These are phyloP conservation scores for Tetragonisca angustula DNA, from an alignment of 2,888 invertebrate species.

Conservation along the genomic window DNA sequence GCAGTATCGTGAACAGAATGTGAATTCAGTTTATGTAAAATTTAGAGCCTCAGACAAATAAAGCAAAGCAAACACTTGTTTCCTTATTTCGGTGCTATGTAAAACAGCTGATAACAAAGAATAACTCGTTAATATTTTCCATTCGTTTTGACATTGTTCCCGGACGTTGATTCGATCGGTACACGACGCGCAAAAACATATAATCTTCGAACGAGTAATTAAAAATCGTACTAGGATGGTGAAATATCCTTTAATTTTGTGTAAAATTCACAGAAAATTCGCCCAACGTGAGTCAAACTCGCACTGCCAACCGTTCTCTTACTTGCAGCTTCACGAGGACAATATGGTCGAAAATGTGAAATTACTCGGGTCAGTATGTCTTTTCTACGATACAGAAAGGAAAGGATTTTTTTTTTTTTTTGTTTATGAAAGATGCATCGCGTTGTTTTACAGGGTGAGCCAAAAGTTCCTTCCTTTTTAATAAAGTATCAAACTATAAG, in stretches of 20 bases:
- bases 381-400: not conserved
- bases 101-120: not conserved
- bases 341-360: constrained; percentile 56
- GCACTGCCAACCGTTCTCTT: not conserved
- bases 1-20: not conserved
- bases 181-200: not conserved
- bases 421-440: not conserved
- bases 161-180: not conserved
- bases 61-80: not conserved
- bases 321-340: constrained; percentile 32
- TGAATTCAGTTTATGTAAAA: not conserved
- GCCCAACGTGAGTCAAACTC: not conserved
- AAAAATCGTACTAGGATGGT: not conserved
- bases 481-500: too few relatives aligned
- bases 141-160: not conserved
- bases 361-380: constrained; percentile 72
- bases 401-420: not conserved
- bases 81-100: not conserved
- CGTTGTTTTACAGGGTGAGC: not conserved
- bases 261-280: not conserved
- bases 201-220: not conserved
- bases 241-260: not conserved
- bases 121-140: not conserved
- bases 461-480: too few relatives aligned
- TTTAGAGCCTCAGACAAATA: constrained; percentile 7